Percentiles rank a stretch among this genome's conserved stretches.
Evolutionary conservation across 2,888 invertebrate genomes (phyloP).

Genomic region (Spisula subtruncata): DNA sequence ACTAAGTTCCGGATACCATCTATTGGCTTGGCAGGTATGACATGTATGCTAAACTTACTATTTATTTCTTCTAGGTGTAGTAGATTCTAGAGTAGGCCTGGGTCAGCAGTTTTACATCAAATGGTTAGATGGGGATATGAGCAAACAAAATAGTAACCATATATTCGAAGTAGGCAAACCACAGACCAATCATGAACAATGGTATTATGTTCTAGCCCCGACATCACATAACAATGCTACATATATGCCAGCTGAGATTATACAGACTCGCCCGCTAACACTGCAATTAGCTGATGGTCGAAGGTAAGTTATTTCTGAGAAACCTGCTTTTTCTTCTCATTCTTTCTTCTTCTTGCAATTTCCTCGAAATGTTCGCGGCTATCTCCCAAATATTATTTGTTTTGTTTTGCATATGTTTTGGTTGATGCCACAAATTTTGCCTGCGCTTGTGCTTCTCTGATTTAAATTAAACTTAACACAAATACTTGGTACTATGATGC

Average conservation of each 20-base stretch:
- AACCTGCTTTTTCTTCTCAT: too few relatives aligned
- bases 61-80: conserved; percentile 76
- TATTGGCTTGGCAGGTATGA: too few relatives aligned
- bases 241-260: conserved; percentile 58
- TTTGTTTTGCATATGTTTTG: too few relatives aligned
- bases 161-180: conserved; percentile 82
- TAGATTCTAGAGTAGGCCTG: conserved; percentile 79
- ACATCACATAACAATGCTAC: conserved; percentile 30
- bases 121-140: conserved; percentile 81
- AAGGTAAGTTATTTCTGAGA: conserved; percentile 23
- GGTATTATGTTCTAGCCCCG: conserved; percentile 58
- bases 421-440: too few relatives aligned
- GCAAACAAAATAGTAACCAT: conserved; percentile 80
- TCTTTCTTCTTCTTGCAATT: too few relatives aligned
- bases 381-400: too few relatives aligned
- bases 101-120: conserved; percentile 82
- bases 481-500: too few relatives aligned
- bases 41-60: not conserved
- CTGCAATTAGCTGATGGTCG: conserved; percentile 59
- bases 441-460: too few relatives aligned
- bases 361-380: too few relatives aligned
- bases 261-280: conserved; percentile 42
- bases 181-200: conserved; percentile 38
- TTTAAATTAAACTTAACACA: too few relatives aligned
- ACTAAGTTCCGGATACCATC: too few relatives aligned